Conservation (phyloP, 1,140 invertebrate genomes). For the Drosophila bocqueti region DNA sequence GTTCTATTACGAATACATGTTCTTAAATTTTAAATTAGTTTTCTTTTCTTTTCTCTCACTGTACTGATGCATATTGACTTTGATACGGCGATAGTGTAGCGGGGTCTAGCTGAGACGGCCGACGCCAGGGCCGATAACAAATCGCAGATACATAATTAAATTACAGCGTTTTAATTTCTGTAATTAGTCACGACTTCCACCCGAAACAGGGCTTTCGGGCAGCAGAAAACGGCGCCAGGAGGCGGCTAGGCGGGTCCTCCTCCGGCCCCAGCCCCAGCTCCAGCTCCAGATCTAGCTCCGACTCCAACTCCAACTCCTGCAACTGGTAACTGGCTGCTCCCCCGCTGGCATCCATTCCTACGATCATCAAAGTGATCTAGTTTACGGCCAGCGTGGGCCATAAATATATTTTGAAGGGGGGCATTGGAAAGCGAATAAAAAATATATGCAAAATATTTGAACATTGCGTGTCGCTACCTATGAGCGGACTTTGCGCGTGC, state of each 20-base stretch:
- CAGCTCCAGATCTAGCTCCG: not conserved
- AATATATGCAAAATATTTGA: conserved; percentile 72
- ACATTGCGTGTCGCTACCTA: conserved; percentile 62
- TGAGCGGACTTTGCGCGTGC: conserved; percentile 58
- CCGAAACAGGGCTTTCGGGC: conserved; percentile 25
- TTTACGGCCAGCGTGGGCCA: conserved; percentile 63
- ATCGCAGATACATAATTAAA: conserved; percentile 85
- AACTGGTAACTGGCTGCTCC: not conserved
- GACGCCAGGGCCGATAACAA: conserved; percentile 73
- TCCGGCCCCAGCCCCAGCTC: no score
- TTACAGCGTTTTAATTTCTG: conserved; percentile 85
- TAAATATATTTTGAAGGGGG: conserved; percentile 46
- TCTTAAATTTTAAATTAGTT: no score
- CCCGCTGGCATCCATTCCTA: conserved; percentile 22
- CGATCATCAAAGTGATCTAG: conserved; percentile 77
- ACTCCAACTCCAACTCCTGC: not conserved
- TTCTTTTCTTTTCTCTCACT: conserved; percentile 2
- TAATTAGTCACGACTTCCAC: conserved; percentile 84
- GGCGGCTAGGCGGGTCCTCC: conserved; percentile 25
- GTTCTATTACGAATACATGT: no score
- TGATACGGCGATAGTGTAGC: conserved; percentile 48
- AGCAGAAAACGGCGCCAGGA: conserved; percentile 54
- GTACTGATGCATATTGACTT: conserved; percentile 49
- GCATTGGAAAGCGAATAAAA: conserved; percentile 48
- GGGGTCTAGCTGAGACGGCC: conserved; percentile 26